Percentiles rank a stretch among this genome's conserved stretches.
Conservation (phyloP, 1,140 invertebrate species). For the Himalopsyche phryganea region DNA sequence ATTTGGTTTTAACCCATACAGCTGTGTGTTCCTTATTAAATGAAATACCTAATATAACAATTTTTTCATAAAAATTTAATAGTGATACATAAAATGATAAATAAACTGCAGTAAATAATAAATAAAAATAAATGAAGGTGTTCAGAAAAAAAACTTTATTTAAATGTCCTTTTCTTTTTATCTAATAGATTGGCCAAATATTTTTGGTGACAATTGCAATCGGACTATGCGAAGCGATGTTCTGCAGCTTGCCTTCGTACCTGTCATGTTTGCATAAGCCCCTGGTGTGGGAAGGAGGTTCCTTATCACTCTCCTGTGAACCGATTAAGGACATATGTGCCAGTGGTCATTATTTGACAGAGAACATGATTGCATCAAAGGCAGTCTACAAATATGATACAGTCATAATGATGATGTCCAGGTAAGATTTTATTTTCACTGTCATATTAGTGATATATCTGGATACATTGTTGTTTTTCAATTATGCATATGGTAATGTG, state of each 20-base stretch:
- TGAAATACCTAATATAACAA: no score
- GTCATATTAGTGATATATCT: neutral
- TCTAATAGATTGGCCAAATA: neutral
- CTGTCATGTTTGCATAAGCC: neutral
- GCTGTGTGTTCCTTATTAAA: no score
- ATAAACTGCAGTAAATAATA: no score
- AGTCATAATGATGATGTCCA: constrained; percentile 42
- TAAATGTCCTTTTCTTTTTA: neutral
- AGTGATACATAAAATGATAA: no score
- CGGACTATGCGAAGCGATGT: neutral
- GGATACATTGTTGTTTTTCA: neutral
- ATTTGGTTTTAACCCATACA: no score
- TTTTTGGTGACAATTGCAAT: neutral
- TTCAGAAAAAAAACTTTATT: neutral
- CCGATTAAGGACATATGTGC: constrained; percentile 36
- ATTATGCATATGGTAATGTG: neutral
- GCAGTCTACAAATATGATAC: constrained; percentile 54
- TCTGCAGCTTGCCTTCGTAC: neutral
- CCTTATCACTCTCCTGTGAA: constrained; percentile 10
- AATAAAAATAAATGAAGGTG: neutral
- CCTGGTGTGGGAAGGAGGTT: constrained; percentile 21
- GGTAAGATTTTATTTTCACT: constrained; percentile 12
- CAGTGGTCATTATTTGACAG: constrained; percentile 53
- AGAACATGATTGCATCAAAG: constrained; percentile 59
- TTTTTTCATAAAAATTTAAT: no score